These are phyloP conservation scores for Hypomecis punctinalis DNA, from an alignment of 2,888 invertebrate species.

Conservation along the genomic window DNA sequence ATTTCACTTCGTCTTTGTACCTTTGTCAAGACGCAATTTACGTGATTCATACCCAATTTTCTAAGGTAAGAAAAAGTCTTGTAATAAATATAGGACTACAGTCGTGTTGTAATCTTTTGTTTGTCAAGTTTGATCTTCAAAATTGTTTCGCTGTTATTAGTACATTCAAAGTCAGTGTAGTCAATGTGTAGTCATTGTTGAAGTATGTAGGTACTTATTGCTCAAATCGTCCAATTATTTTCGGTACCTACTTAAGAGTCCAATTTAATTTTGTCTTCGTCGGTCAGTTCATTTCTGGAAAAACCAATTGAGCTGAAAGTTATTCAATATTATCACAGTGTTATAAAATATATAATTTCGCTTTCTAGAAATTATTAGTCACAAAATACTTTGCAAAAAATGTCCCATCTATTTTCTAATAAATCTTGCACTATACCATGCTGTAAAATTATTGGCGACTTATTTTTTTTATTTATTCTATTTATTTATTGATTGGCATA, in stretches of 20 bases:
- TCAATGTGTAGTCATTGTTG: neutral
- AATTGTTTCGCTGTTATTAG: too few relatives aligned
- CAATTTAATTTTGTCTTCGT: neutral
- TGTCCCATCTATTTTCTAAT: too few relatives aligned
- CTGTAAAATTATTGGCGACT: too few relatives aligned
- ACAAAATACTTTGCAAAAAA: too few relatives aligned
- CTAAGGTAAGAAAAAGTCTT: neutral
- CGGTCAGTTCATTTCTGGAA: constrained; percentile 36
- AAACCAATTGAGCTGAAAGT: constrained; percentile 36
- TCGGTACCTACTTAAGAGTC: constrained; percentile 2
- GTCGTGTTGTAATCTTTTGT: too few relatives aligned
- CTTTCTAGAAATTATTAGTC: neutral
- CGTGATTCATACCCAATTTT: neutral
- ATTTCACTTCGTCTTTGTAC: constrained; percentile 44
- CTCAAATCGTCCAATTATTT: constrained; percentile 13
- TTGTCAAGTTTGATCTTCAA: too few relatives aligned
- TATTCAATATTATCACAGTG: constrained; percentile 21
- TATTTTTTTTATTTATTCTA: too few relatives aligned
- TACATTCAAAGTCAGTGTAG: too few relatives aligned
- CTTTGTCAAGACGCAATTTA: constrained; percentile 7
- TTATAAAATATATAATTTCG: neutral
- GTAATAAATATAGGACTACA: too few relatives aligned
- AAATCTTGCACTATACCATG: too few relatives aligned
- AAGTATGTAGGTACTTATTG: neutral
- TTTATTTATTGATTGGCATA: too few relatives aligned